Conservation (phyloP, 2,797 vertebrate species). For the Smutsia gigantea region DNA sequence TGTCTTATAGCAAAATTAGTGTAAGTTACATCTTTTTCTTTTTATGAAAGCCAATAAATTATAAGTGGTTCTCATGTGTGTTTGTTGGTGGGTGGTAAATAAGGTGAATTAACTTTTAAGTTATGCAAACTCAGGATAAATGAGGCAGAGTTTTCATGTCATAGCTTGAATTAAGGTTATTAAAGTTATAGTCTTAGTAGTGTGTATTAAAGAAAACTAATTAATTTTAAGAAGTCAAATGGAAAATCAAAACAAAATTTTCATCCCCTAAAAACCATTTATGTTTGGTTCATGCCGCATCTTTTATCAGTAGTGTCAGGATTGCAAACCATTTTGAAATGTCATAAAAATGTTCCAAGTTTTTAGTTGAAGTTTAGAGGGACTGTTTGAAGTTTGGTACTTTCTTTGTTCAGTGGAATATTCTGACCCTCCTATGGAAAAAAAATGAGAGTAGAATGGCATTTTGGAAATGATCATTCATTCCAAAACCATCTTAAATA, state of each 20-base stretch:
- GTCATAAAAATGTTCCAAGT: constrained; percentile 62
- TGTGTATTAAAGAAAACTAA: neutral
- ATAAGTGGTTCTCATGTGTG: neutral
- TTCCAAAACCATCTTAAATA: constrained; percentile 52
- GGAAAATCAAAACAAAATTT: neutral
- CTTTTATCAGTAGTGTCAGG: constrained; percentile 62
- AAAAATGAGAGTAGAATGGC: neutral
- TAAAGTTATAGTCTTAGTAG: neutral
- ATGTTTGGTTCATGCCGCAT: constrained; percentile 33
- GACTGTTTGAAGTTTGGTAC: constrained; percentile 40
- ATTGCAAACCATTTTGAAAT: constrained; percentile 63
- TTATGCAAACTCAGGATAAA: neutral
- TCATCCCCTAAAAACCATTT: neutral
- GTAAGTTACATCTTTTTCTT: neutral
- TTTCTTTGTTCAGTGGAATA: constrained; percentile 62
- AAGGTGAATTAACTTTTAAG: neutral
- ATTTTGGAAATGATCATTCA: constrained; percentile 52
- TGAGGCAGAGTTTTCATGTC: neutral
- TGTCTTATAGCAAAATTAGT: neutral
- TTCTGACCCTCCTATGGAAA: constrained; percentile 45
- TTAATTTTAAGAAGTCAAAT: neutral
- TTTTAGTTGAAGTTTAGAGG: constrained; percentile 53
- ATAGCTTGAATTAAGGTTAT: neutral
- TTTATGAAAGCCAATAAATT: neutral
- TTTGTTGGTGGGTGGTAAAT: neutral